These are phyloP conservation scores for Arizona elegans DNA, from an alignment of 2,113 vertebrate genomes.

Conservation along the genomic window DNA sequence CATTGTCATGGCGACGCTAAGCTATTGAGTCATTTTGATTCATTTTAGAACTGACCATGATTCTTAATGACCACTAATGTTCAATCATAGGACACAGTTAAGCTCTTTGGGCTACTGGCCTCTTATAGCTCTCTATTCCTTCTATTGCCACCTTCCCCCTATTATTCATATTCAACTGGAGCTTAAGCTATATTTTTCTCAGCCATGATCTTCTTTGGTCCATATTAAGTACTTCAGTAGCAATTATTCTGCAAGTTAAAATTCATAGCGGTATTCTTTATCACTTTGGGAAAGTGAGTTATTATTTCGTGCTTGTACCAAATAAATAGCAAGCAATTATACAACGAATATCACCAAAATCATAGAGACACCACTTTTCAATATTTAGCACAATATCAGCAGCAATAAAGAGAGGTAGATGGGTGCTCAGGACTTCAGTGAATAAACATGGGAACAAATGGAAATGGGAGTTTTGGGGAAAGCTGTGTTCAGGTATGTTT, in stretches of 20 bases:
- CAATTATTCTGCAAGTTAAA: neutral
- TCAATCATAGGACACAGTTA: slow-evolving; percentile 45
- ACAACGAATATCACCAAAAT: neutral
- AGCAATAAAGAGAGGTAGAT: neutral
- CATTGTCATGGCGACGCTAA: slow-evolving; percentile 37
- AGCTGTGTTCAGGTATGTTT: neutral
- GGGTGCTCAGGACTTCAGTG: neutral
- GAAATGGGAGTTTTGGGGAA: neutral
- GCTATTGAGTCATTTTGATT: slow-evolving; percentile 9
- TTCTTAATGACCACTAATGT: slow-evolving; percentile 42
- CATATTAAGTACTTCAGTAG: fast-evolving
- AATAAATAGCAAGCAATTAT: neutral
- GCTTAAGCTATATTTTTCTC: slow-evolving; percentile 29
- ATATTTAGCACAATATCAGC: neutral
- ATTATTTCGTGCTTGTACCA: neutral
- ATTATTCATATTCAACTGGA: slow-evolving; percentile 46
- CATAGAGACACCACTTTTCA: neutral
- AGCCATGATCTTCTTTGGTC: neutral
- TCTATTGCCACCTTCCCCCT: slow-evolving; percentile 37
- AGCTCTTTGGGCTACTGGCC: slow-evolving; percentile 42
- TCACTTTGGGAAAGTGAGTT: neutral
- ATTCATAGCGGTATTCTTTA: neutral
- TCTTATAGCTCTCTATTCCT: slow-evolving; percentile 41
- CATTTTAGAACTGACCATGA: neutral
- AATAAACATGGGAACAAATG: neutral